Evolutionary conservation across 2,113 vertebrate genomes (phyloP).

Genomic region (Cairina moschata): DNA sequence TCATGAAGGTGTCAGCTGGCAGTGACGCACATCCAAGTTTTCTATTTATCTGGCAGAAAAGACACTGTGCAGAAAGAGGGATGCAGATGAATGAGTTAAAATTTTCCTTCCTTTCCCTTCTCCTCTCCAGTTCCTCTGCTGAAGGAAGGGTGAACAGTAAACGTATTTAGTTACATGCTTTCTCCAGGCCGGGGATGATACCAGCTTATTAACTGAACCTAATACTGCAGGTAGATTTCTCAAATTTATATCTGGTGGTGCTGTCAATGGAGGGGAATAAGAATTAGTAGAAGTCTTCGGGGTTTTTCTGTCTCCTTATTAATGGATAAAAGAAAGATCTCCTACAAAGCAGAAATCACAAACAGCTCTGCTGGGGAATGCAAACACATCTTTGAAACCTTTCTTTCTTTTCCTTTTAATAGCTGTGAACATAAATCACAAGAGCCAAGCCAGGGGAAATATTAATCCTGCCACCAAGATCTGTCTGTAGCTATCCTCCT

Average conservation of each 20-base stretch:
- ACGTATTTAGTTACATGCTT: accelerated
- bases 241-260: background rate
- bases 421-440: background rate
- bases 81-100: background rate
- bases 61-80: background rate
- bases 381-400: constrained; percentile 2
- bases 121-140: background rate
- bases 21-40: background rate
- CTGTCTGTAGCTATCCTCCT: background rate
- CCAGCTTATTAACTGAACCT: background rate
- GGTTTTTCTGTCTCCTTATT: background rate
- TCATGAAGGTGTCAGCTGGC: background rate
- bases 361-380: background rate
- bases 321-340: constrained; percentile 18
- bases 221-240: background rate
- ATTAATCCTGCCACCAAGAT: constrained; percentile 28
- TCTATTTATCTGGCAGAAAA: background rate
- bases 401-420: constrained; percentile 9
- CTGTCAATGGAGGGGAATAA: background rate
- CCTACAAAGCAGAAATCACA: constrained; percentile 18
- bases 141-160: background rate
- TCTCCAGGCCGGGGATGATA: background rate
- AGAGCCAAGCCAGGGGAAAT: constrained; percentile 4
- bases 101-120: background rate
- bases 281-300: background rate